phyloP scores from a whole-genome alignment of 1,140 invertebrate genomes.

The Coenobita brevimanus region DNA sequence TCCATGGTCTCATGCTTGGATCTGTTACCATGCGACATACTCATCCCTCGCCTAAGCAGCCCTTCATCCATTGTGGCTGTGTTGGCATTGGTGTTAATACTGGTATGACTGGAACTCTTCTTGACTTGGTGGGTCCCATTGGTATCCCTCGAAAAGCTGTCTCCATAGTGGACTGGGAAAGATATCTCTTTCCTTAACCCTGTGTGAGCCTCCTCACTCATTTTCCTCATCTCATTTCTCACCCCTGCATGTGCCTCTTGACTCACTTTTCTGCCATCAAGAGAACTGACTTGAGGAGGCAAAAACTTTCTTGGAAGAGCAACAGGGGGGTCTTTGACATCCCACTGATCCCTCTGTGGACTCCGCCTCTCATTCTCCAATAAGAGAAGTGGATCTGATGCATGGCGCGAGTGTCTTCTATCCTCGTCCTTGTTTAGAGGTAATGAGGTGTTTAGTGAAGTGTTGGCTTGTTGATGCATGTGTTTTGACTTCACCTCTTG shows the following conservation, averaged over 20 bases:
- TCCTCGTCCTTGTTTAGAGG: constrained; percentile 4
- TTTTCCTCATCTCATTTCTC: not conserved
- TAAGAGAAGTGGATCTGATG: constrained; percentile 25
- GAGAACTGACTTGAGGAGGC: constrained; percentile 16
- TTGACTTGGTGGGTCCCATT: constrained; percentile 40
- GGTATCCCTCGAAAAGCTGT: constrained; percentile 16
- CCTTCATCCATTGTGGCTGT: not conserved
- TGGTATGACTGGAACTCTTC: constrained; percentile 29
- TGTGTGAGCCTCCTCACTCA: not conserved
- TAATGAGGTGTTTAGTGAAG: constrained; percentile 1
- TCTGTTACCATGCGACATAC: constrained; percentile 12
- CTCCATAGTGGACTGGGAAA: not conserved
- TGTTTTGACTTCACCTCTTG: constrained; percentile 22
- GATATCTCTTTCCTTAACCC: not conserved
- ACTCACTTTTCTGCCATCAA: constrained; percentile 5
- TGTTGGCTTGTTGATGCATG: not conserved
- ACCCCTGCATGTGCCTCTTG: not conserved
- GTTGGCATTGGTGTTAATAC: not conserved
- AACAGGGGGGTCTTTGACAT: constrained; percentile 41
- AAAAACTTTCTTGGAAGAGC: constrained; percentile 46
- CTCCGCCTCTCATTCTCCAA: constrained; percentile 12
- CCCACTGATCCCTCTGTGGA: not conserved
- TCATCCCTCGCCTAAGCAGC: not conserved
- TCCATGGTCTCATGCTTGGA: not conserved
- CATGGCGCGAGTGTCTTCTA: not conserved